Evolutionary conservation across 2,797 vertebrate species (phyloP).

Genomic region (Parotocinclus haroldoi): DNA sequence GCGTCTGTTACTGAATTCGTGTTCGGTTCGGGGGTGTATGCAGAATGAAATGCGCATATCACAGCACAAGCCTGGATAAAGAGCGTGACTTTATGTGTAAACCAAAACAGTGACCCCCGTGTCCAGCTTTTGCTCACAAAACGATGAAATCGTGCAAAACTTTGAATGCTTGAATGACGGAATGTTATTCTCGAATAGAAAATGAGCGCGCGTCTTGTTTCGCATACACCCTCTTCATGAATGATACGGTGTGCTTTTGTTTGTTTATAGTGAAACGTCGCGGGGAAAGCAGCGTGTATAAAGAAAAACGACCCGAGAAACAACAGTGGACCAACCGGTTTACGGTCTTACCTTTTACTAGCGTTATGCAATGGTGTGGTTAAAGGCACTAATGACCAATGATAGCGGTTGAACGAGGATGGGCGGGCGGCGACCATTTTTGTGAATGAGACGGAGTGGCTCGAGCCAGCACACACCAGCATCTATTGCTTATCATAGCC

Average conservation of each 20-base stretch:
- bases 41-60: neutral
- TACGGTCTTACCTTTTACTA: neutral
- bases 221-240: neutral
- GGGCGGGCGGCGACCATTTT: constrained; percentile 27
- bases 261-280: neutral
- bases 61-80: neutral
- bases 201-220: constrained; percentile 1
- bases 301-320: neutral
- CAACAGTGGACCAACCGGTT: neutral
- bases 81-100: neutral
- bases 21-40: neutral
- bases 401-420: constrained; percentile 13
- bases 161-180: constrained; percentile 5
- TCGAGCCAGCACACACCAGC: neutral
- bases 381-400: constrained; percentile 27
- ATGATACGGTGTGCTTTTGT: neutral
- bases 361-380: constrained; percentile 26
- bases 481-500: too few species aligned
- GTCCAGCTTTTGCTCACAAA: neutral
- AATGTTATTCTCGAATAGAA: neutral
- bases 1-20: too few species aligned
- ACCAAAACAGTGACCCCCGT: neutral
- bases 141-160: neutral
- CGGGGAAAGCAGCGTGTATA: neutral
- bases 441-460: constrained; percentile 33